These are phyloP conservation scores for Aporrectodea caliginosa DNA, from an alignment of 1,140 invertebrate genomes.

Conservation along the genomic window DNA sequence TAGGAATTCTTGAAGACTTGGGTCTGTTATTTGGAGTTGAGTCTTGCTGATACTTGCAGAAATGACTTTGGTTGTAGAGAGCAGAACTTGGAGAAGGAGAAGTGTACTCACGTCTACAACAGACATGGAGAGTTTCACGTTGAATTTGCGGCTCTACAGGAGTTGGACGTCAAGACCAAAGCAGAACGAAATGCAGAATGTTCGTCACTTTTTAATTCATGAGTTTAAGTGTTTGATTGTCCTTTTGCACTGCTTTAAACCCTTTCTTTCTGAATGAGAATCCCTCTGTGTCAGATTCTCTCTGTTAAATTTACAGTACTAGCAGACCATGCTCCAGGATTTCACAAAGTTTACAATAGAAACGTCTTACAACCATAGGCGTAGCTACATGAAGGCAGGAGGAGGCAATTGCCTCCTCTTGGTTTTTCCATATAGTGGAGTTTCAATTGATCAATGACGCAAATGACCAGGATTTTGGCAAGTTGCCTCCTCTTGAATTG, in stretches of 20 bases:
- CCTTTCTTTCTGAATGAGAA: too few relatives aligned
- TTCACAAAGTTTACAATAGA: not conserved
- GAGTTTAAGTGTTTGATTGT: not conserved
- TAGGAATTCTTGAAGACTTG: too few relatives aligned
- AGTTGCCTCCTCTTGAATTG: too few relatives aligned
- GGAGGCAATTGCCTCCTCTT: too few relatives aligned
- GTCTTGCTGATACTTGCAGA: too few relatives aligned
- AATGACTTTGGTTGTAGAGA: slow-evolving; percentile 35
- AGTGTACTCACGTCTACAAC: slow-evolving; percentile 46
- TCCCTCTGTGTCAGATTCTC: not conserved
- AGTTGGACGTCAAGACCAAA: slow-evolving; percentile 40
- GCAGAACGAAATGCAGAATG: slow-evolving; percentile 45
- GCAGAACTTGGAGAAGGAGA: slow-evolving; percentile 47
- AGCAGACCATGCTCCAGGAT: not conserved
- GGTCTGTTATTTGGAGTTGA: too few relatives aligned
- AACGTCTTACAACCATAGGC: too few relatives aligned
- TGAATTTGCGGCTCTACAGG: slow-evolving; percentile 43
- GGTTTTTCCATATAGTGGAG: too few relatives aligned
- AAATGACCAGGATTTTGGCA: too few relatives aligned
- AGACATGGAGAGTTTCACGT: slow-evolving; percentile 46
- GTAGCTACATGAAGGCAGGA: too few relatives aligned
- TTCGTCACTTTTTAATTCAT: slow-evolving; percentile 28
- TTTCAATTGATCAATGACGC: too few relatives aligned
- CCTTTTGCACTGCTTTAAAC: too few relatives aligned
- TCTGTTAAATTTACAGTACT: not conserved